A percentile compares a stretch with the other conserved stretches of the same genome.
Conservation (phyloP, 2,888 invertebrate genomes). For the Drosophila flavopinicola region DNA sequence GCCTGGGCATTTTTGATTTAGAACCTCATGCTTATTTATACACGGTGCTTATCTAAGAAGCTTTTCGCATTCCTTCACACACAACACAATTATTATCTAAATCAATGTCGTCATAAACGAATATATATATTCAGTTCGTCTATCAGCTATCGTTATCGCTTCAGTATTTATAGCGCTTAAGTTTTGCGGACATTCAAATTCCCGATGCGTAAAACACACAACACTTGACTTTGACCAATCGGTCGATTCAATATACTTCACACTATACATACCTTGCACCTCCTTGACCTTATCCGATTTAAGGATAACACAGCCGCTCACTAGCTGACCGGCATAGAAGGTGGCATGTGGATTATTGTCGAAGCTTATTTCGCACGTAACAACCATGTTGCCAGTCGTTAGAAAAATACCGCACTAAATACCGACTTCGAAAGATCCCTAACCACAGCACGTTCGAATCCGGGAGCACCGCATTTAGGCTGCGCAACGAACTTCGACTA, state of each 20-base stretch:
- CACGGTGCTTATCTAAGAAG: constrained; percentile 44
- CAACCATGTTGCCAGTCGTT: constrained; percentile 74
- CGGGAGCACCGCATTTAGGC: constrained; percentile 29
- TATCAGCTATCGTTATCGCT: constrained; percentile 55
- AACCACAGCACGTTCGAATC: background rate
- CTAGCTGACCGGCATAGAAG: constrained; percentile 82
- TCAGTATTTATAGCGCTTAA: constrained; percentile 50
- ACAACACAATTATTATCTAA: constrained; percentile 36
- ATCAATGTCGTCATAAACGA: constrained; percentile 65
- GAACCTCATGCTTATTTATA: constrained; percentile 42
- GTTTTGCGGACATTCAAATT: constrained; percentile 18
- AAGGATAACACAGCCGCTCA: constrained; percentile 75
- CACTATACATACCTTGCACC: constrained; percentile 74
- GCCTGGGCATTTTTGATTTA: constrained; percentile 4
- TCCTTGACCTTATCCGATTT: constrained; percentile 77
- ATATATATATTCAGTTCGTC: constrained; percentile 29
- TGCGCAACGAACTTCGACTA: constrained; percentile 53
- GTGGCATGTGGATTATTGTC: constrained; percentile 80
- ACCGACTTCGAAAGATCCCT: constrained; percentile 9
- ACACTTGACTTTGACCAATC: constrained; percentile 6
- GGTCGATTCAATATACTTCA: background rate
- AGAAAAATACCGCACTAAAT: background rate
- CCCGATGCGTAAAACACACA: constrained; percentile 14
- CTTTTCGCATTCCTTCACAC: constrained; percentile 47
- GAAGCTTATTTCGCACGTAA: constrained; percentile 82